Percentiles rank a stretch among this genome's conserved stretches.
These are phyloP conservation scores for Ametastegia equiseti DNA, from an alignment of 2,888 invertebrate species.

Conservation along the genomic window DNA sequence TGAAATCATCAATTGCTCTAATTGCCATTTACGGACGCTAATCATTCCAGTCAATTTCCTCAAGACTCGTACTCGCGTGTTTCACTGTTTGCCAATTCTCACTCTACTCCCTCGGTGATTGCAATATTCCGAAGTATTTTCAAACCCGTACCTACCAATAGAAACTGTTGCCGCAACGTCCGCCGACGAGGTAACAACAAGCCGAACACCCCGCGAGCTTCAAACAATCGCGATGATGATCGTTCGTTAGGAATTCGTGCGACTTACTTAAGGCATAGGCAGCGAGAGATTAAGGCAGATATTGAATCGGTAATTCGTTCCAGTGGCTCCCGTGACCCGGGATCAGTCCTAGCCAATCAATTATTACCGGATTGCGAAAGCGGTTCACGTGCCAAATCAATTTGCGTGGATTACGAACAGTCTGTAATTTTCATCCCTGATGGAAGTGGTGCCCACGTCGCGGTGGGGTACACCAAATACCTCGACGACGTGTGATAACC, in stretches of 20 bases:
- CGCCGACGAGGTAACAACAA: no score
- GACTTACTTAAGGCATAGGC: constrained; percentile 1
- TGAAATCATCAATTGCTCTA: constrained; percentile 24
- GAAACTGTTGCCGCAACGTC: background rate
- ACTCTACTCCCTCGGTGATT: background rate
- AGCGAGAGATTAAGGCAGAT: constrained; percentile 5
- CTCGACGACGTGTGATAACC: constrained; percentile 3
- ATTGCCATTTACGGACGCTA: constrained; percentile 28
- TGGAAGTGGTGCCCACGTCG: background rate
- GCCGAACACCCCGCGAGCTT: background rate
- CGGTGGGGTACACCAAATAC: background rate
- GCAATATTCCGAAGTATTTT: background rate
- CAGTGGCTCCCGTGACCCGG: constrained; percentile 27
- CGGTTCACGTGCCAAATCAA: constrained; percentile 36
- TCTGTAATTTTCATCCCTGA: constrained; percentile 13
- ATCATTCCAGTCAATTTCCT: constrained; percentile 5
- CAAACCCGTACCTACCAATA: background rate
- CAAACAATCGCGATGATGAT: background rate
- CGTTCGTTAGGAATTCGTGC: constrained; percentile 4
- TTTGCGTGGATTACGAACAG: constrained; percentile 21
- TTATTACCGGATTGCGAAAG: constrained; percentile 16
- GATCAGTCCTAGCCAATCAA: constrained; percentile 13
- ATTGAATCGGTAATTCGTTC: constrained; percentile 28
- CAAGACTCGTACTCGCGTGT: background rate
- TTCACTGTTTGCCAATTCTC: constrained; percentile 26